Evolutionary conservation across 2,888 invertebrate species (phyloP).

Genomic region (Meteorus cinctellus): DNA sequence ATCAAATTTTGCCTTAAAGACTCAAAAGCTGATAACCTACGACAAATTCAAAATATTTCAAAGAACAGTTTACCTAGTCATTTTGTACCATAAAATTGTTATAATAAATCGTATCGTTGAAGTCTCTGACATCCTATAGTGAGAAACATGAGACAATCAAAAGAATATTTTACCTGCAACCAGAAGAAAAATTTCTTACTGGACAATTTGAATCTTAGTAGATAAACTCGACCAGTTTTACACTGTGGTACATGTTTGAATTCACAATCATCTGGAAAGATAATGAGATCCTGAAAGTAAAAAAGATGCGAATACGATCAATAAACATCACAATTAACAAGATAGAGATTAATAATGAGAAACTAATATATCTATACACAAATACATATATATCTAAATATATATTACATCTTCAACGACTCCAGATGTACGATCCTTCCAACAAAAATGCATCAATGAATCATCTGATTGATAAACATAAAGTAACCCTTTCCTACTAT

Average conservation of each 20-base stretch:
- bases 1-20: too few species aligned
- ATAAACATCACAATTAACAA: conserved; percentile 22
- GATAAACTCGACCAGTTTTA: conserved; percentile 95
- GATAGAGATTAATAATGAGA: neutral
- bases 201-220: conserved; percentile 96
- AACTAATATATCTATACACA: too few species aligned
- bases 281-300: conserved; percentile 87
- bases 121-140: too few species aligned
- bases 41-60: too few species aligned
- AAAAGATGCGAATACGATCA: neutral
- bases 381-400: conserved; percentile 13
- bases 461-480: conserved; percentile 98
- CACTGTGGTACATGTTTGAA: conserved; percentile 96
- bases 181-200: conserved; percentile 96
- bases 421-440: conserved; percentile 97
- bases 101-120: too few species aligned
- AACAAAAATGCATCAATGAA: conserved; percentile 98
- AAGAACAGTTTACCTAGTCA: too few species aligned
- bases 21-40: too few species aligned
- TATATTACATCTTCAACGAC: conserved; percentile 89
- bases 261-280: conserved; percentile 99
- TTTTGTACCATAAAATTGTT: too few species aligned
- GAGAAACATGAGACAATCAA: neutral
- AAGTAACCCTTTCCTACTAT: conserved; percentile 94
- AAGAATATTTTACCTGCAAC: conserved; percentile 85